A percentile compares a stretch with the other conserved stretches of the same genome.
These are phyloP conservation scores for Drosophila meridiana DNA, from an alignment of 2,888 invertebrate species.

Conservation along the genomic window DNA sequence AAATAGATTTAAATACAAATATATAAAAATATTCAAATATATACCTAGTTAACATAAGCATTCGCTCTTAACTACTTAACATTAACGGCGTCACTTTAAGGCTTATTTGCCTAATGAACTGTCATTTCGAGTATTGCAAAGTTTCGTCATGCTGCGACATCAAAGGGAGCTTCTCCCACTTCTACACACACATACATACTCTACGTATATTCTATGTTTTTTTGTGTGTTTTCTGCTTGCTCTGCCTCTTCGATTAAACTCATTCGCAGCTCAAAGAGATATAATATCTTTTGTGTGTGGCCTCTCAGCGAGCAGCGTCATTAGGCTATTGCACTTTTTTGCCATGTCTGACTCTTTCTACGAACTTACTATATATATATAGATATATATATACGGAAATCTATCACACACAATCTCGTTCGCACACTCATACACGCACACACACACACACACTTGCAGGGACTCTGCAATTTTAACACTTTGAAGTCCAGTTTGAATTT, in stretches of 20 bases:
- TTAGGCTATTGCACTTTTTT: constrained; percentile 58
- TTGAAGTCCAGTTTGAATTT: constrained; percentile 77
- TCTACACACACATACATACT: background rate
- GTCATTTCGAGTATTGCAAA: background rate
- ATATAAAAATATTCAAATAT: no score
- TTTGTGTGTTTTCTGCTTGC: background rate
- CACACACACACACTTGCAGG: constrained; percentile 38
- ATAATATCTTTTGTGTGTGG: constrained; percentile 36
- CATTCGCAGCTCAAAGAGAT: constrained; percentile 36
- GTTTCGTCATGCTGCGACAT: background rate
- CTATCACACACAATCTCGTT: constrained; percentile 43
- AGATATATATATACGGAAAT: constrained; percentile 39
- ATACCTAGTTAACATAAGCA: background rate
- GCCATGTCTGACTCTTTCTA: constrained; percentile 38
- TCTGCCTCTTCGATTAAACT: constrained; percentile 22
- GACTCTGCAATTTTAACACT: constrained; percentile 76
- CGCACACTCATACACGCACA: constrained; percentile 20
- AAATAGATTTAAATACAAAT: no score
- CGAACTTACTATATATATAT: background rate
- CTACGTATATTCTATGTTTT: background rate
- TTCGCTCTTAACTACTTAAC: background rate
- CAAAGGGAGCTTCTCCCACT: constrained; percentile 10
- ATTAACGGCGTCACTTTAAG: background rate
- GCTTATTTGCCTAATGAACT: background rate
- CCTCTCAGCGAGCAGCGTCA: constrained; percentile 34